Percentiles rank a stretch among this genome's conserved stretches.
These are phyloP conservation scores for Knipowitschia caucasica DNA, from an alignment of 2,797 vertebrate species.

Conservation along the genomic window DNA sequence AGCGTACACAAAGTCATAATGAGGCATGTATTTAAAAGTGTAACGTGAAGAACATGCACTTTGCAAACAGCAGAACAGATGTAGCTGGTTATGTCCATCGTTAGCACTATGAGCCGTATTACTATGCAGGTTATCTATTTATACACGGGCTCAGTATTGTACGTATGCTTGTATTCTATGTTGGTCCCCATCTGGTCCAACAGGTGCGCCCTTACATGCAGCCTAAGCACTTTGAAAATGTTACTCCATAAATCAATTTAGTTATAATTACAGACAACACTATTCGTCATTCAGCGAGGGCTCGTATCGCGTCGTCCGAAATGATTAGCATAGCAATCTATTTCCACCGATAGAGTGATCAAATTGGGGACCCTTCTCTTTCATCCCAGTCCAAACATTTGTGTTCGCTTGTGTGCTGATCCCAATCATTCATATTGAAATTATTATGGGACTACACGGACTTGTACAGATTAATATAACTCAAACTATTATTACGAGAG, in stretches of 20 bases:
- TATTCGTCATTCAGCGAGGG: slow-evolving; percentile 56
- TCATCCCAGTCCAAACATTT: slow-evolving; percentile 21
- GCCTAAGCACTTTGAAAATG: slow-evolving; percentile 55
- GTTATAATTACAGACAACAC: slow-evolving; percentile 69
- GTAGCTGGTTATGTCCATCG: background rate
- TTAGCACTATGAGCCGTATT: slow-evolving; percentile 15
- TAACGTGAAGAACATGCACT: background rate
- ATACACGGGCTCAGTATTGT: slow-evolving; percentile 37
- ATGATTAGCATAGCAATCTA: slow-evolving; percentile 64
- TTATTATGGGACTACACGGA: slow-evolving; percentile 6
- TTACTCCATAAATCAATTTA: slow-evolving; percentile 70
- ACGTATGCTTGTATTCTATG: slow-evolving; percentile 55
- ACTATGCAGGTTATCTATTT: slow-evolving; percentile 44
- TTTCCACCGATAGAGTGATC: slow-evolving; percentile 55
- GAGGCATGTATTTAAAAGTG: no score
- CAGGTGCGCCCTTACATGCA: slow-evolving; percentile 62
- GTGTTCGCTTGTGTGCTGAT: background rate
- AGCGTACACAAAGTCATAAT: no score
- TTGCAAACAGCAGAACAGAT: background rate
- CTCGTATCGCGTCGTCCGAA: slow-evolving; percentile 56
- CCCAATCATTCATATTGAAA: slow-evolving; percentile 13
- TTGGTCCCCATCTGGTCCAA: slow-evolving; percentile 58
- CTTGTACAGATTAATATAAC: slow-evolving; percentile 1
- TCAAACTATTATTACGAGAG: background rate
- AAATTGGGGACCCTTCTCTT: slow-evolving; percentile 36